A percentile compares a stretch with the other conserved stretches of the same genome.
These are phyloP conservation scores for Lagopus muta DNA, from an alignment of 2,113 vertebrate species.

Conservation along the genomic window DNA sequence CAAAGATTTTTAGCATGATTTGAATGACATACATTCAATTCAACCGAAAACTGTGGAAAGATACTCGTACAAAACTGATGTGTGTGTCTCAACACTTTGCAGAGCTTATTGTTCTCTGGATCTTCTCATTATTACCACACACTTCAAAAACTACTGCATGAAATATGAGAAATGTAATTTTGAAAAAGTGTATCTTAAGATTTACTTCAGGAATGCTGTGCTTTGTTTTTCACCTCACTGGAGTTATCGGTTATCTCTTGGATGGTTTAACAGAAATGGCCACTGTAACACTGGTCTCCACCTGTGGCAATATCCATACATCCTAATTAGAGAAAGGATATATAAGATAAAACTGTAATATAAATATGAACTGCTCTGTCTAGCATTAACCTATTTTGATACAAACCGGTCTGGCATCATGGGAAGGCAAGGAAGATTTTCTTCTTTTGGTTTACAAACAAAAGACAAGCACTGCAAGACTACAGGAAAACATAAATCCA, in stretches of 20 bases:
- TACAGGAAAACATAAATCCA: neutral
- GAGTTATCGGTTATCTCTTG: neutral
- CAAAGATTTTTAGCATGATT: neutral
- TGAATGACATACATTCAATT: neutral
- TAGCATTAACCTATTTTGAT: conserved; percentile 55
- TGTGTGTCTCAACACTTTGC: neutral
- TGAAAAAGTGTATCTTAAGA: neutral
- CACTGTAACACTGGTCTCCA: conserved; percentile 27
- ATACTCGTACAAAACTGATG: neutral
- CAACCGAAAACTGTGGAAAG: neutral
- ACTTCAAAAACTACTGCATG: neutral
- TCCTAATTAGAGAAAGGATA: conserved; percentile 57
- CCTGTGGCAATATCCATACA: conserved; percentile 15
- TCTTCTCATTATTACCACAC: conserved; percentile 29
- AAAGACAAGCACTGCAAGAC: neutral
- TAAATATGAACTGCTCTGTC: conserved; percentile 45
- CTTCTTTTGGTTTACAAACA: conserved; percentile 32
- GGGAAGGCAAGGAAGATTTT: conserved; percentile 50
- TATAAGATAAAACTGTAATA: conserved; percentile 62
- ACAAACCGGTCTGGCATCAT: conserved; percentile 3
- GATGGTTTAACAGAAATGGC: conserved; percentile 27
- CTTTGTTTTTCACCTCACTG: conserved; percentile 33
- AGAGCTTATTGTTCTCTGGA: neutral
- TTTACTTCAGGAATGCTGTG: neutral
- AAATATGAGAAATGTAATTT: neutral